phyloP scores from a whole-genome alignment of 2,797 vertebrate species.

The Hypotaenidia okinawae region DNA sequence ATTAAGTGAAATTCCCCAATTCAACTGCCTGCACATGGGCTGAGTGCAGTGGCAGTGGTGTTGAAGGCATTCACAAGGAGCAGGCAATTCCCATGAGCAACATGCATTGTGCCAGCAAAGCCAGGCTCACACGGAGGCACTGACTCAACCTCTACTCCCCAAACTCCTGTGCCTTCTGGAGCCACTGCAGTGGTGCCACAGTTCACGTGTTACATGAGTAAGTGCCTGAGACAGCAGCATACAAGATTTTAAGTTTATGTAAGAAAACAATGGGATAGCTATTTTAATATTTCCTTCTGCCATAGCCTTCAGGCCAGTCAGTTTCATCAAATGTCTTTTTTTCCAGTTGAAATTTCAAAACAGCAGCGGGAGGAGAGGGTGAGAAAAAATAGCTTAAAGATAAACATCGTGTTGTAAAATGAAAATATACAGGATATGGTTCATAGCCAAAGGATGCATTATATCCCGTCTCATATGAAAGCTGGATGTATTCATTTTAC shows the following conservation, averaged over 20 bases:
- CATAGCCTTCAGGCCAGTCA: background rate
- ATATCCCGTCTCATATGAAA: background rate
- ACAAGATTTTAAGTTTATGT: background rate
- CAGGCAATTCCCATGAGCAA: background rate
- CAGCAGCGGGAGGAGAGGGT: accelerated
- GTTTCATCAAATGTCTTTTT: background rate
- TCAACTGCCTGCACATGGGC: too few species aligned
- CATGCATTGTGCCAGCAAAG: accelerated
- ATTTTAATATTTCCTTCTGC: background rate
- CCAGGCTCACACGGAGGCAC: accelerated
- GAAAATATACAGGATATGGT: background rate
- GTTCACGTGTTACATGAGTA: accelerated
- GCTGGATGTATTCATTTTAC: background rate
- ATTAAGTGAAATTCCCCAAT: background rate
- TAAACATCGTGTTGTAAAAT: background rate
- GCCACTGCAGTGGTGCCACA: accelerated
- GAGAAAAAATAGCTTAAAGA: background rate
- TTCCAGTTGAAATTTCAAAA: constrained; percentile 13
- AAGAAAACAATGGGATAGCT: background rate
- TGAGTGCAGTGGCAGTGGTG: background rate
- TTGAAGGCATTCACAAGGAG: background rate
- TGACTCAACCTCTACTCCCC: background rate
- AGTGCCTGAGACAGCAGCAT: background rate
- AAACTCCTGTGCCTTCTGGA: background rate
- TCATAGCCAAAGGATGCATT: background rate